Evolutionary conservation across 2,888 invertebrate genomes (phyloP).

Genomic region (Lasius fuliginosus): DNA sequence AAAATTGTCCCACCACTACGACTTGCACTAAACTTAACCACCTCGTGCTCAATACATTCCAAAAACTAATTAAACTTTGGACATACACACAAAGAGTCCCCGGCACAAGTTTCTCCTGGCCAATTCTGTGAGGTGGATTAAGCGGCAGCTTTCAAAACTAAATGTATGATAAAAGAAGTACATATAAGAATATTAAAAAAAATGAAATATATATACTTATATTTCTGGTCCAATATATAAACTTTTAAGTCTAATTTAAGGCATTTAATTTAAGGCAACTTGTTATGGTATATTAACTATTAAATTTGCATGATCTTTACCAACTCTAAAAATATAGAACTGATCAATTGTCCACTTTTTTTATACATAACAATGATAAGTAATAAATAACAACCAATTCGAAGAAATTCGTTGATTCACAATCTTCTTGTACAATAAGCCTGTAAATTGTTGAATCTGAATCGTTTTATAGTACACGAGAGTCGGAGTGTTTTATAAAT

Average conservation of each 20-base stretch:
- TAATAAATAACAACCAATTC: neutral
- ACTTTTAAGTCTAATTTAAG: neutral
- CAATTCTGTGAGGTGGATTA: conserved; percentile 69
- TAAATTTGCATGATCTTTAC: neutral
- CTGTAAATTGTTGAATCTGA: neutral
- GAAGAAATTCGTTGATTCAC: neutral
- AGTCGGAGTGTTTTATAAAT: neutral
- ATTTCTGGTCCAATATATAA: neutral
- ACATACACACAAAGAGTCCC: conserved; percentile 73
- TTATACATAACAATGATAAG: neutral
- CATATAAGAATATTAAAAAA: neutral
- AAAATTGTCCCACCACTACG: conserved; percentile 83
- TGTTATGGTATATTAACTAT: neutral
- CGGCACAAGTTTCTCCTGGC: conserved; percentile 69
- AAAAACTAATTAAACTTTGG: conserved; percentile 86
- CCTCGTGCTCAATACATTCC: conserved; percentile 78
- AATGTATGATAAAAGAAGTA: conserved; percentile 25
- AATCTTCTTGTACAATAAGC: neutral
- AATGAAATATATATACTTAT: neutral
- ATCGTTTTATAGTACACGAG: neutral
- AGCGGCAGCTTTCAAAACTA: conserved; percentile 55
- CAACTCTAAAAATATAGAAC: neutral
- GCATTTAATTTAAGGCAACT: neutral
- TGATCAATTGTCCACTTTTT: neutral
- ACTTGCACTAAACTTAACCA: conserved; percentile 80